A percentile compares a stretch with the other conserved stretches of the same genome.
phyloP scores from a whole-genome alignment of 2,888 invertebrate species.

The Meganola albula region DNA sequence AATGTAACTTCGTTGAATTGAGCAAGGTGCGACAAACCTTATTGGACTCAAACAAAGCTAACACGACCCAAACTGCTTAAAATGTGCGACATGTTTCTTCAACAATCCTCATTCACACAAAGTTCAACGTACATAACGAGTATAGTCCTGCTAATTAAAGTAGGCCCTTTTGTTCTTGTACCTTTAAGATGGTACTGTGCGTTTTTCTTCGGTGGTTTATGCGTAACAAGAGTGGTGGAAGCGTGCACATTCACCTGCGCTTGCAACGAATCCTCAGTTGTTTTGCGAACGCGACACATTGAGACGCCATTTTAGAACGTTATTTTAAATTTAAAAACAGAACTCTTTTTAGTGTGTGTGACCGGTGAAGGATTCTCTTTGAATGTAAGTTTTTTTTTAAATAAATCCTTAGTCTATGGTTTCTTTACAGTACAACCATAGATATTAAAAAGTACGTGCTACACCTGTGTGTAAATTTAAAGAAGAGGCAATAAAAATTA shows the following conservation, averaged over 20 bases:
- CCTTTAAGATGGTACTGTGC: conserved; percentile 39
- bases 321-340: conserved; percentile 34
- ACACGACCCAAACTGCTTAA: conserved; percentile 39
- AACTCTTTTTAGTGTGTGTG: conserved; percentile 47
- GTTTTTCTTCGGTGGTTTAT: conserved; percentile 41
- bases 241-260: conserved; percentile 70
- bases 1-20: no score
- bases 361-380: conserved; percentile 37
- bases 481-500: no score
- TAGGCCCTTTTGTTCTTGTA: conserved; percentile 37
- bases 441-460: no score
- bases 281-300: conserved; percentile 40
- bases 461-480: no score
- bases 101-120: conserved; percentile 59
- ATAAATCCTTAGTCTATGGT: neutral
- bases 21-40: conserved; percentile 20
- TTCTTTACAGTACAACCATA: neutral
- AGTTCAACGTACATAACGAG: conserved; percentile 67
- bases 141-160: conserved; percentile 52
- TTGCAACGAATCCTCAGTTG: conserved; percentile 59
- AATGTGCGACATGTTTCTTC: conserved; percentile 46
- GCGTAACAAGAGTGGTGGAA: conserved; percentile 66
- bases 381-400: conserved; percentile 25
- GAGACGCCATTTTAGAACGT: conserved; percentile 41
- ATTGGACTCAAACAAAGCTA: conserved; percentile 25